Percentiles rank a stretch among this genome's conserved stretches.
These are phyloP conservation scores for Oscheius sp. DNA, from an alignment of 1,140 invertebrate genomes.

Conservation along the genomic window DNA sequence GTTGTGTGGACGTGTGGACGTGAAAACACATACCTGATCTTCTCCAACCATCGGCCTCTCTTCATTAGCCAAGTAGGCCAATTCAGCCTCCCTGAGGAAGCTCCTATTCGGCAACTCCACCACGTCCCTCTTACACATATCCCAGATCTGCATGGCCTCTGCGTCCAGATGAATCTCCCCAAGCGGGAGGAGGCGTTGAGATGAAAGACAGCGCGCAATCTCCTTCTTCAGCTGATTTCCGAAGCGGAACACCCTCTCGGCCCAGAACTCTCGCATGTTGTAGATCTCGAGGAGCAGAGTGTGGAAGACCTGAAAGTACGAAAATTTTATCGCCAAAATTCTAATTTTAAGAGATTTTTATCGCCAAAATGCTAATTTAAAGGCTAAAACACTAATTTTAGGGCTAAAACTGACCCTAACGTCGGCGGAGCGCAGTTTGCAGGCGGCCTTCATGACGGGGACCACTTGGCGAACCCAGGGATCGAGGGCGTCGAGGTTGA, in stretches of 20 bases:
- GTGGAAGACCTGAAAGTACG: slow-evolving; percentile 25
- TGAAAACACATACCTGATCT: too few relatives aligned
- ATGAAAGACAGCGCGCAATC: neutral
- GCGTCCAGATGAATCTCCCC: neutral
- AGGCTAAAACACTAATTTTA: neutral
- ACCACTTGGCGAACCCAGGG: neutral
- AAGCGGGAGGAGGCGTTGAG: neutral
- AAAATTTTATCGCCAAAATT: too few relatives aligned
- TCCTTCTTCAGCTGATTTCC: neutral
- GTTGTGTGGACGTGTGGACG: too few relatives aligned
- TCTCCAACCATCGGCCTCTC: too few relatives aligned
- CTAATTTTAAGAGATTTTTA: too few relatives aligned
- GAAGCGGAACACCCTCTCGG: slow-evolving; percentile 9
- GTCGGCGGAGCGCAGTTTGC: neutral
- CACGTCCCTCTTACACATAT: too few relatives aligned
- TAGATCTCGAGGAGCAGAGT: slow-evolving; percentile 1
- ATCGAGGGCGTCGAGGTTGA: neutral
- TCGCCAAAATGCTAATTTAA: too few relatives aligned
- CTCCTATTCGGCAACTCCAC: too few relatives aligned
- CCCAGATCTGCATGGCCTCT: neutral
- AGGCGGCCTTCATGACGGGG: neutral
- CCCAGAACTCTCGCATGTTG: slow-evolving; percentile 20
- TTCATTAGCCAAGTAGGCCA: too few relatives aligned
- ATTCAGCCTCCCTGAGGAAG: too few relatives aligned
- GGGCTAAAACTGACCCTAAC: neutral